Percentiles rank a stretch among this genome's conserved stretches.
phyloP scores from a whole-genome alignment of 2,113 vertebrate species.

The Rhinogobius similis region DNA sequence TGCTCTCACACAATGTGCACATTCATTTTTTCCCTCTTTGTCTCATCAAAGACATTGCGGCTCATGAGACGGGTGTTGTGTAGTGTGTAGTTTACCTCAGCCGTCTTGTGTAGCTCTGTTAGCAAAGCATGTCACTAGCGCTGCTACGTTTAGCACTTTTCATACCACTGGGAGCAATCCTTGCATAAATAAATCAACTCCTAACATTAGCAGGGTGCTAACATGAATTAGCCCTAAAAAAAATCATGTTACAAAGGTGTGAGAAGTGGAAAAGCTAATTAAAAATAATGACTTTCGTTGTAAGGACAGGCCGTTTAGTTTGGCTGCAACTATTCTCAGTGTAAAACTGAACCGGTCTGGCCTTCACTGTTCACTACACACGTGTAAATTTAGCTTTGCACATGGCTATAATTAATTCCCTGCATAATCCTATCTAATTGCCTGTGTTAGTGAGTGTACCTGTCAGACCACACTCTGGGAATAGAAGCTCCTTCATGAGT shows the following conservation, averaged over 20 bases:
- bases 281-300: neutral
- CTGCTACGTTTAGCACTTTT: constrained; percentile 46
- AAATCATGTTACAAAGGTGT: constrained; percentile 2
- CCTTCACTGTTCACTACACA: constrained; percentile 4
- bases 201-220: constrained; percentile 14
- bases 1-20: constrained; percentile 70
- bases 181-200: constrained; percentile 29
- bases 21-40: constrained; percentile 61
- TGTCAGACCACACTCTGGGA: constrained; percentile 2
- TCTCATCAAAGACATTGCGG: constrained; percentile 56
- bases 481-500: neutral
- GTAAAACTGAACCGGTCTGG: neutral
- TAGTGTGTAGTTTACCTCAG: constrained; percentile 21
- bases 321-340: neutral
- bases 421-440: constrained; percentile 4
- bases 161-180: constrained; percentile 28
- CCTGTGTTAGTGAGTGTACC: constrained; percentile 4
- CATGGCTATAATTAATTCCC: constrained; percentile 12
- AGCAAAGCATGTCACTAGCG: constrained; percentile 54
- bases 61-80: constrained; percentile 34
- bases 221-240: constrained; percentile 8
- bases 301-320: neutral
- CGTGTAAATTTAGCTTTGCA: neutral
- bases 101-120: constrained; percentile 47
- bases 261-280: constrained; percentile 7